phyloP scores from a whole-genome alignment of 2,113 vertebrate species.

The Malurus cyaneus region DNA sequence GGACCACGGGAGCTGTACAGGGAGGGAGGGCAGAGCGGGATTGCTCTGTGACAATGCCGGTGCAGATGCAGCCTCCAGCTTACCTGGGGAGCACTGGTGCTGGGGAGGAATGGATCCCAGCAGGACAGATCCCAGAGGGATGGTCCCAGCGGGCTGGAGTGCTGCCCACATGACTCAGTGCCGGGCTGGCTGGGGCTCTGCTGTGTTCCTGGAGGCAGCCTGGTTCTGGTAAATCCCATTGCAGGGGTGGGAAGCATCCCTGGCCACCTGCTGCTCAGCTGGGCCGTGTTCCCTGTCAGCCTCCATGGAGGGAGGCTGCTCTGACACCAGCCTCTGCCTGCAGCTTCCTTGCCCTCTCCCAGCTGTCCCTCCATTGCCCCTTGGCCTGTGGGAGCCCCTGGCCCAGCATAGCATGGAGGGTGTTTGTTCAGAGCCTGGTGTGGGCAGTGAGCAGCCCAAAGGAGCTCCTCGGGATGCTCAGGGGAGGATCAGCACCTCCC shows the following conservation, averaged over 20 bases:
- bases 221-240: not conserved
- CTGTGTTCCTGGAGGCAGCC: not conserved
- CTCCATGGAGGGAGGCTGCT: not conserved
- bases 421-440: not conserved
- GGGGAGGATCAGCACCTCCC: not conserved
- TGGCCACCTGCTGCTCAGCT: not conserved
- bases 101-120: not conserved
- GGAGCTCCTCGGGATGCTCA: accelerated
- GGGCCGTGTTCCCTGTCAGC: not conserved
- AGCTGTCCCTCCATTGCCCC: not conserved
- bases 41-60: not conserved
- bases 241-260: not conserved
- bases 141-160: not conserved
- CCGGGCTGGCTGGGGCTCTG: not conserved
- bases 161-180: not conserved
- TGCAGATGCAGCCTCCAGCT: not conserved
- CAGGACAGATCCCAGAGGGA: not conserved
- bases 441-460: not conserved
- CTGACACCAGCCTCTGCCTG: accelerated
- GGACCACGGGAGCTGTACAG: not conserved
- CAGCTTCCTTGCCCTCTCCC: not conserved
- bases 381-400: not conserved
- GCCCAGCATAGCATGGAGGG: accelerated
- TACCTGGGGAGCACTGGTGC: not conserved
- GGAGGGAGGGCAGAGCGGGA: not conserved